Percentiles rank a stretch among this genome's conserved stretches.
Conservation (phyloP, 2,797 vertebrate species). For the Arctocebus calabarensis region DNA sequence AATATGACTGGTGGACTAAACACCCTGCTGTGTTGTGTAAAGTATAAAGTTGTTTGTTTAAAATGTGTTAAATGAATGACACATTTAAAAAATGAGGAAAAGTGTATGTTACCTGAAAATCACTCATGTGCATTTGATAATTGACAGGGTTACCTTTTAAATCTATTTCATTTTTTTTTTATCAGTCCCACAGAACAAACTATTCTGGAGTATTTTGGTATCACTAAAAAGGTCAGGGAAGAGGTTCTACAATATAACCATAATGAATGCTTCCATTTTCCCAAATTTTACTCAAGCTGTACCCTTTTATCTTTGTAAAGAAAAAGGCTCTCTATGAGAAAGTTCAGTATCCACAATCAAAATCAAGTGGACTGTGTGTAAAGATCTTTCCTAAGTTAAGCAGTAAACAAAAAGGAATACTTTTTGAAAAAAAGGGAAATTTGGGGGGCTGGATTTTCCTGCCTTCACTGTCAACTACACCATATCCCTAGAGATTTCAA, state of each 20-base stretch:
- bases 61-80: background rate
- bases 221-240: background rate
- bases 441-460: background rate
- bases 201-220: slow-evolving; percentile 3
- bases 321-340: background rate
- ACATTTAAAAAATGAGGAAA: background rate
- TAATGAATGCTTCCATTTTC: background rate
- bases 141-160: background rate
- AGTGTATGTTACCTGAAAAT: background rate
- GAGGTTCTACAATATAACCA: background rate
- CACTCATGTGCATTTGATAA: background rate
- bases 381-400: background rate
- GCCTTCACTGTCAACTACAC: background rate
- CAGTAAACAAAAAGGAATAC: background rate
- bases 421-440: slow-evolving; percentile 19
- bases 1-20: background rate
- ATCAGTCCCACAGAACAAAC: background rate
- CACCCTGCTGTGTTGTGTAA: background rate
- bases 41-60: background rate
- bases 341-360: background rate
- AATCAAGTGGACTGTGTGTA: slow-evolving; percentile 15
- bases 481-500: background rate
- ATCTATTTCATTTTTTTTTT: slow-evolving; percentile 48
- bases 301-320: background rate
- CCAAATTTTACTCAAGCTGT: background rate